These are phyloP conservation scores for Pogonognathellus flavescens DNA, from an alignment of 1,140 invertebrate genomes.

Conservation along the genomic window DNA sequence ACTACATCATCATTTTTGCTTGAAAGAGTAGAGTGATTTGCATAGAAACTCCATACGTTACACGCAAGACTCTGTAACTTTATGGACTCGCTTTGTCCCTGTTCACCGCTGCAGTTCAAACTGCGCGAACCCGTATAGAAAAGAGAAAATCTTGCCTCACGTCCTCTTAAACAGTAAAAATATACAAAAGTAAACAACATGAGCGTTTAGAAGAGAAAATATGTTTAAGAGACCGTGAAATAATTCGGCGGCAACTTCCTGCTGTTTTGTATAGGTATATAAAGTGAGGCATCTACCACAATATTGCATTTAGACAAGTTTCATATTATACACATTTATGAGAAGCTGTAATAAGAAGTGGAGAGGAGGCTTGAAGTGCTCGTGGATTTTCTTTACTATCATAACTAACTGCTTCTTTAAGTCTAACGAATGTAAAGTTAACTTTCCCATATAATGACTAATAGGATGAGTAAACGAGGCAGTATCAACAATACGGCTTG, in stretches of 20 bases:
- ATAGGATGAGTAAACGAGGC: neutral
- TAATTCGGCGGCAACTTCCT: constrained; percentile 7
- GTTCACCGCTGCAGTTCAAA: no score
- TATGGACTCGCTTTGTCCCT: no score
- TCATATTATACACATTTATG: no score
- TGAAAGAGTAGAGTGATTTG: no score
- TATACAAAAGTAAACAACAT: no score
- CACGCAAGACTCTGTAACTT: no score
- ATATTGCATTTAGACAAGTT: neutral
- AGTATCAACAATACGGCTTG: neutral
- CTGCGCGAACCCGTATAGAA: no score
- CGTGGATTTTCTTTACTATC: neutral
- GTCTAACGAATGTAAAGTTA: neutral
- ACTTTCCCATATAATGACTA: constrained; percentile 10
- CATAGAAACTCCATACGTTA: no score
- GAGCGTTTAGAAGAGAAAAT: neutral
- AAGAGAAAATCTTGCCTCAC: no score
- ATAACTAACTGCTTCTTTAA: neutral
- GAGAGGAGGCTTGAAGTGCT: neutral
- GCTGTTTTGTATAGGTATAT: neutral
- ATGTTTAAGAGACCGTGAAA: constrained; percentile 1
- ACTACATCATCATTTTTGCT: no score
- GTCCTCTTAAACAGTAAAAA: no score
- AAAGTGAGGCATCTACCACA: neutral
- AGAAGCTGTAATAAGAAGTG: no score